Evolutionary conservation across 1,140 invertebrate genomes (phyloP).

Genomic region (Papilio helenus): DNA sequence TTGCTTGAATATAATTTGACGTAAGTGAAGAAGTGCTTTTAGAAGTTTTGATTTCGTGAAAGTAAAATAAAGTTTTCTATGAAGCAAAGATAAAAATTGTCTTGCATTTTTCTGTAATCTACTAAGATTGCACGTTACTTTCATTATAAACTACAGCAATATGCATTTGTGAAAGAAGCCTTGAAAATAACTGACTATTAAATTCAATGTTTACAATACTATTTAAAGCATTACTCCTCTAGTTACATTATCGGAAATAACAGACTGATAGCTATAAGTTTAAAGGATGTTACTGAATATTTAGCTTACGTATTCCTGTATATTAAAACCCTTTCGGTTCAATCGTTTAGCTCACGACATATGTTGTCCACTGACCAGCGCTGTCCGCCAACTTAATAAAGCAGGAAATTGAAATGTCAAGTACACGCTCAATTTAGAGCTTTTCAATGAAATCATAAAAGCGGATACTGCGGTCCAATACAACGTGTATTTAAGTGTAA

Average conservation of each 20-base stretch:
- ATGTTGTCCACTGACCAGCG: slow-evolving; percentile 42
- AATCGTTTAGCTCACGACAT: slow-evolving; percentile 13
- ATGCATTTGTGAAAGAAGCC: too few relatives aligned
- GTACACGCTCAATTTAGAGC: slow-evolving; percentile 51
- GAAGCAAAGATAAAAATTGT: too few relatives aligned
- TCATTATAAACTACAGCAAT: too few relatives aligned
- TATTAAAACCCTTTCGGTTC: slow-evolving; percentile 14
- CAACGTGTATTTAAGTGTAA: slow-evolving; percentile 15
- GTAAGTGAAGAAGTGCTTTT: background rate
- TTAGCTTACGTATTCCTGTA: background rate
- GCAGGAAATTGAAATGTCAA: slow-evolving; percentile 73
- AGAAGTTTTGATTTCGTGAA: background rate
- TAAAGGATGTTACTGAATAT: background rate
- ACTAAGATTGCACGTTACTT: too few relatives aligned
- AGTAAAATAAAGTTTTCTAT: background rate
- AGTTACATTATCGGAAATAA: background rate
- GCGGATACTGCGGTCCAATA: slow-evolving; percentile 11
- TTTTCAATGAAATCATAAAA: slow-evolving; percentile 39
- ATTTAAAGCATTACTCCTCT: background rate
- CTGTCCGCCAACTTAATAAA: slow-evolving; percentile 43
- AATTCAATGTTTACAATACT: too few relatives aligned
- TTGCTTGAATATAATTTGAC: slow-evolving; percentile 30
- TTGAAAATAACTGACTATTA: too few relatives aligned
- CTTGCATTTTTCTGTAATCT: too few relatives aligned
- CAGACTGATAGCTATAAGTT: background rate